Evolutionary conservation across 2,888 invertebrate species (phyloP).

Genomic region (Xylota segnis): DNA sequence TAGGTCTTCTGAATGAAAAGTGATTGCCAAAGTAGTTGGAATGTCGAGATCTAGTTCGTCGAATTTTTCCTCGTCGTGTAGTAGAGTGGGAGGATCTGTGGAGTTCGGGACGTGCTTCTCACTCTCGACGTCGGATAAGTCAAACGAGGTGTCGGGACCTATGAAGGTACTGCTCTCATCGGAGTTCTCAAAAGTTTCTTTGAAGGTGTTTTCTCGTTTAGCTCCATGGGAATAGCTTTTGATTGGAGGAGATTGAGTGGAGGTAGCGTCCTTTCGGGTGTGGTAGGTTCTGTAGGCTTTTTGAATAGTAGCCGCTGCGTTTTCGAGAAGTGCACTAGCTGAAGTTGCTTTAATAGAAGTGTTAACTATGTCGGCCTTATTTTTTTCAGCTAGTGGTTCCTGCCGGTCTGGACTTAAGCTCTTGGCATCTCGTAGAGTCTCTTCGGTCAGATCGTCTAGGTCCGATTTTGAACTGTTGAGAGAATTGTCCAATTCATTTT

Average conservation of each 20-base stretch:
- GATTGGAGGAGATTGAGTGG: background rate
- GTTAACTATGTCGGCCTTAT: background rate
- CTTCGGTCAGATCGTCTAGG: background rate
- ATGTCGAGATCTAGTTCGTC: background rate
- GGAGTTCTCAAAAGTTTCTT: slow-evolving; percentile 42
- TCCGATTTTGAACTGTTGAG: too few relatives aligned
- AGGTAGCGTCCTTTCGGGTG: slow-evolving; percentile 29
- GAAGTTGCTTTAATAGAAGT: slow-evolving; percentile 23
- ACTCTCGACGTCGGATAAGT: slow-evolving; percentile 64
- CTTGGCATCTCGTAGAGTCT: background rate
- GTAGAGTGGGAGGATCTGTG: slow-evolving; percentile 32
- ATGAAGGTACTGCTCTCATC: slow-evolving; percentile 67
- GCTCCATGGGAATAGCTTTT: slow-evolving; percentile 57
- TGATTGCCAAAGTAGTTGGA: slow-evolving; percentile 3
- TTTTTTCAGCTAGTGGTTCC: background rate
- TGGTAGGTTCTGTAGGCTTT: slow-evolving; percentile 68
- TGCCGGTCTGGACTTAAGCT: background rate
- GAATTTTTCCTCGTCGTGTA: slow-evolving; percentile 2
- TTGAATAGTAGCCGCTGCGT: slow-evolving; percentile 67
- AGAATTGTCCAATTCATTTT: too few relatives aligned
- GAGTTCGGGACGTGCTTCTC: slow-evolving; percentile 36
- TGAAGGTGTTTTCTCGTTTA: slow-evolving; percentile 1
- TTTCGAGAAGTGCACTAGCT: slow-evolving; percentile 49
- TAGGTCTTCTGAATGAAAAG: slow-evolving; percentile 4
- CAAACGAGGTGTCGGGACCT: slow-evolving; percentile 68